Base-by-base conservation (phyloP, 2,797 vertebrate genomes). In the Thaleichthys pacificus region DNA sequence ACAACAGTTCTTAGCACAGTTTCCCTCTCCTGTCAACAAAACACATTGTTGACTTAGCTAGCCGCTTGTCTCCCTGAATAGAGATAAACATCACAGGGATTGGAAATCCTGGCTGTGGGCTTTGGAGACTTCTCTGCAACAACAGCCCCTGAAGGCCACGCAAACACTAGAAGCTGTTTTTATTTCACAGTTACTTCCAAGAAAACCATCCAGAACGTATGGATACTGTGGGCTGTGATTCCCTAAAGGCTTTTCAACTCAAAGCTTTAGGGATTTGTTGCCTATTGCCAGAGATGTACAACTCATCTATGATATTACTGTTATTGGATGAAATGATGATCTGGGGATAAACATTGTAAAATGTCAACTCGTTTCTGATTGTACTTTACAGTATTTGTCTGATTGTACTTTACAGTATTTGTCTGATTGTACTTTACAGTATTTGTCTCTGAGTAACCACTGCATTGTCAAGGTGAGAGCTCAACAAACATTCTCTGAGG, bases 11-110 rank as follows among this genome's bases (percentile, higher is more conserved):
- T 47, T n/a, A 17, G 51, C 15, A 56, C 17, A 32, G 28, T 15
- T 15, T 62, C 24, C 1, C 61, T 62, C 61, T 19, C 15, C 24
- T 62, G 61, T 62, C 28, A 62, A 62, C 61, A 62, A 62, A 14
- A 62, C 61, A 32, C 26, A 62, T 26, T 62, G 61, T 61, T 61
- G 58, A 61, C 58, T 26, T 61, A 61, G 58, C 51, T 62, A 32
- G 17, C 61, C 17, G 24, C 28, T 30, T 32, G 61, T 62, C 61
- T 30, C 15, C 28, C 61, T 17, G 61, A 30, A 30, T 17, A 62
- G 28, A 62, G 5, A 28, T 26, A 62, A 32, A 19, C 61, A 62
- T 30, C 61, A 62, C 7, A 26, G 26, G 12, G 14, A 15, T 32
- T 62, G 28, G 28, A 30, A 62, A 30, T 62, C 28, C 14, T 14